Evolutionary conservation across 2,797 vertebrate species (phyloP).

Genomic region (Sebastes variabilis): DNA sequence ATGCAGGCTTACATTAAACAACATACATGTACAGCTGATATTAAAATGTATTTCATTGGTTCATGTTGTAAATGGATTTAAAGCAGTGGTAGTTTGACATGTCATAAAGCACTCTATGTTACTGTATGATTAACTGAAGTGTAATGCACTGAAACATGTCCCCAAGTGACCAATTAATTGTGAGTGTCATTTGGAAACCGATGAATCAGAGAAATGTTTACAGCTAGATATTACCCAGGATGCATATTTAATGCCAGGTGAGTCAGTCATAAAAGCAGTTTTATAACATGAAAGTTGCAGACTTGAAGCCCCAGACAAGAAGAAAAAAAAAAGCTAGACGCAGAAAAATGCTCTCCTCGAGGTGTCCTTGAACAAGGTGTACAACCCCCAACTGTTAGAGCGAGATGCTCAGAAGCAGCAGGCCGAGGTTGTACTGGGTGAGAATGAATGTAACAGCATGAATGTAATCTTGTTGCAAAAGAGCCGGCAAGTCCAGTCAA

Average conservation of each 20-base stretch:
- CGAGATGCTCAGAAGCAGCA: background rate
- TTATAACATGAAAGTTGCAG: background rate
- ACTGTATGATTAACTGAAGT: background rate
- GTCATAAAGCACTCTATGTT: background rate
- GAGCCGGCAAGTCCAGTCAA: background rate
- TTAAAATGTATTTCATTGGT: background rate
- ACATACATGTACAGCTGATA: background rate
- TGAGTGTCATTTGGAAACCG: background rate
- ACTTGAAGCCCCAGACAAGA: background rate
- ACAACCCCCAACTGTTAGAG: background rate
- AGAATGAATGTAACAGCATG: background rate
- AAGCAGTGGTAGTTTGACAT: background rate
- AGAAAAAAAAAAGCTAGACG: background rate
- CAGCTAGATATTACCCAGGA: background rate
- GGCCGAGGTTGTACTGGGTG: background rate
- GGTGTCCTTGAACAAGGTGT: constrained; percentile 8
- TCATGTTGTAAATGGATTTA: background rate
- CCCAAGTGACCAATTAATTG: background rate
- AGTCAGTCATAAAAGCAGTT: background rate
- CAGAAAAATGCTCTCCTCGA: background rate
- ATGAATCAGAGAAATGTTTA: background rate
- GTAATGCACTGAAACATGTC: background rate
- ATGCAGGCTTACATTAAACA: background rate
- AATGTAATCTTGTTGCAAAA: constrained; percentile 2
- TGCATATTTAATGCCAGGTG: background rate